Evolutionary conservation across 2,113 vertebrate genomes (phyloP).

Genomic region (Stegastes partitus): DNA sequence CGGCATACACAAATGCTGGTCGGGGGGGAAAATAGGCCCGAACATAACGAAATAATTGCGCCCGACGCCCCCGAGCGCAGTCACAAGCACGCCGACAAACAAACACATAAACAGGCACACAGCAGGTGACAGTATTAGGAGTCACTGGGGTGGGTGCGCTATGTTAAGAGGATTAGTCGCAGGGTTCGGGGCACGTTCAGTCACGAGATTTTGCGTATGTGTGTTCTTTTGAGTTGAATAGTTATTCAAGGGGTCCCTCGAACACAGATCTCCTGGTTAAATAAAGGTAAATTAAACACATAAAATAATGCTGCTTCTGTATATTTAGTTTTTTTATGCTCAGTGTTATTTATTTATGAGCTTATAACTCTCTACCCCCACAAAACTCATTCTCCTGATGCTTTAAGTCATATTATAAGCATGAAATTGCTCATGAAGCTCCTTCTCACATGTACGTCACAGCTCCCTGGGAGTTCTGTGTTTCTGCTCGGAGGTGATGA

Average conservation of each 20-base stretch:
- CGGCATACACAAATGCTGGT: constrained; percentile 11
- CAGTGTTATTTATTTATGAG: neutral
- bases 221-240: constrained; percentile 21
- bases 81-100: constrained; percentile 38
- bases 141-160: constrained; percentile 52
- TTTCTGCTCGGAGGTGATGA: constrained; percentile 54
- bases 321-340: too few species aligned
- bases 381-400: neutral
- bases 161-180: constrained; percentile 77
- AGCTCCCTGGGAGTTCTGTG: constrained; percentile 29
- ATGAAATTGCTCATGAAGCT: neutral
- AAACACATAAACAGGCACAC: constrained; percentile 51
- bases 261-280: too few species aligned
- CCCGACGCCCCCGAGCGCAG: constrained; percentile 21
- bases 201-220: constrained; percentile 45
- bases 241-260: neutral
- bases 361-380: neutral
- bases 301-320: too few species aligned
- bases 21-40: neutral
- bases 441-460: constrained; percentile 5
- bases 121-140: constrained; percentile 66
- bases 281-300: too few species aligned
- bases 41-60: constrained; percentile 5
- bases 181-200: constrained; percentile 59
- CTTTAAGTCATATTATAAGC: neutral